Base-by-base conservation (phyloP, 2,888 invertebrate genomes). In the Orgyia antiqua region DNA sequence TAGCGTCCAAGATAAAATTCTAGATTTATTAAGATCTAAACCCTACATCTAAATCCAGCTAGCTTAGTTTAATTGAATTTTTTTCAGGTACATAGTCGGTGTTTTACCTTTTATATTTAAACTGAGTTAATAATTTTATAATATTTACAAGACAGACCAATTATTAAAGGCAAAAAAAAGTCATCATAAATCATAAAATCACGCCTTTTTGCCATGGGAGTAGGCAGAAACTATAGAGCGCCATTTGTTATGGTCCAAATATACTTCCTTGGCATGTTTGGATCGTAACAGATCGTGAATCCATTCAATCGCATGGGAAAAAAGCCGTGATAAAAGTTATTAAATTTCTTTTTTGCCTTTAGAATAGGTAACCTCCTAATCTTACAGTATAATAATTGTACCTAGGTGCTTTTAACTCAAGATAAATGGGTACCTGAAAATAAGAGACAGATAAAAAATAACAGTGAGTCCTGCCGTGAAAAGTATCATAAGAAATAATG, bases 11-110 rank as follows among this genome's bases (percentile, higher is more conserved):
- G 66, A 69, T 76, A 73, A 62, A 69, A 70, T 69, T 68, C 73
- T 80, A 82, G 70, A 76, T 62, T 68, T 70, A 4, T 64, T 57
- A 60, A 58, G 66, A 48, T 63, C 76, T 80, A 78, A 20, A 74
- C 57, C 53, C 71, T 82, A 82, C 73, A 56, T 61, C 74, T 80
- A 79, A 72, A 68, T 65, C 66, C 73, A 73, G 47, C 62, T 76
- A 51, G 68, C 78, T 77, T 77, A 83, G 68, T 78, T 71, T 83
- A 84, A 84, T 84, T 83, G 83, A 83, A 82, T 44, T 44, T 59
- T n/a, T 65, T 69, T 84, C 84, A 84, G 84, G 84, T 84, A 84
- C 84, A 70, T 79, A 64, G 76, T 82, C 77, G 72, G 80, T 79
- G 76, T 71, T 72, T 39, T 49, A 46, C 33, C 42, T 46, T 51